These are phyloP conservation scores for Lathamus discolor DNA, from an alignment of 2,113 vertebrate species.

Conservation along the genomic window DNA sequence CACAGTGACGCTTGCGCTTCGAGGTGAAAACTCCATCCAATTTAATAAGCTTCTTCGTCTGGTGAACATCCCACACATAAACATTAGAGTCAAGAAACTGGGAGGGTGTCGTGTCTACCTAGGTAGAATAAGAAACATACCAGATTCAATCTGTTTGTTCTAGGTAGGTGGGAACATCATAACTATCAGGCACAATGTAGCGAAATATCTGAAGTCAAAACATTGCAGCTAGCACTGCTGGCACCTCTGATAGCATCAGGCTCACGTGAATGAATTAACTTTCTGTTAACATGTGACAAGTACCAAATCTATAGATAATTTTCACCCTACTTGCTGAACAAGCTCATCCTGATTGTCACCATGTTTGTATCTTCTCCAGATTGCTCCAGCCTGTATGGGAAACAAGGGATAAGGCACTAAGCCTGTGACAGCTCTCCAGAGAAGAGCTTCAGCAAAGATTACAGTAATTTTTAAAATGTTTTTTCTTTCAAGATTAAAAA, in stretches of 20 bases:
- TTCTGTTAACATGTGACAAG: not conserved
- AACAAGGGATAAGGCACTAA: not conserved
- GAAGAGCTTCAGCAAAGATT: not conserved
- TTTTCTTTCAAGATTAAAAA: slow-evolving; percentile 7
- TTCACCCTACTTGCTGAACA: not conserved
- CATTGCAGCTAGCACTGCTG: not conserved
- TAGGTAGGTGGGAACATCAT: not conserved
- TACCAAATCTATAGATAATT: not conserved
- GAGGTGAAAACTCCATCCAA: slow-evolving; percentile 77
- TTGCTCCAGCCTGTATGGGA: not conserved
- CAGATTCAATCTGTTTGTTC: not conserved
- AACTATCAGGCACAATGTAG: not conserved
- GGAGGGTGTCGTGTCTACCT: slow-evolving; percentile 88
- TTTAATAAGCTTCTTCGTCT: slow-evolving; percentile 82
- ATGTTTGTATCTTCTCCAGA: not conserved
- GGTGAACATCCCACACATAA: slow-evolving; percentile 91
- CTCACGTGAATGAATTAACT: not conserved
- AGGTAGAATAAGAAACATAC: not conserved
- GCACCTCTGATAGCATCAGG: not conserved
- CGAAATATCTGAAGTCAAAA: not conserved
- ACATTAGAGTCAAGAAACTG: slow-evolving; percentile 89
- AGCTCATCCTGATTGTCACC: not conserved
- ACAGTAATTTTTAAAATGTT: not conserved
- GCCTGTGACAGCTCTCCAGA: not conserved
- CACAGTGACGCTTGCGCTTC: slow-evolving; percentile 76